Evolutionary conservation across 1,140 invertebrate species (phyloP).

Genomic region (Aporrectodea caliginosa): DNA sequence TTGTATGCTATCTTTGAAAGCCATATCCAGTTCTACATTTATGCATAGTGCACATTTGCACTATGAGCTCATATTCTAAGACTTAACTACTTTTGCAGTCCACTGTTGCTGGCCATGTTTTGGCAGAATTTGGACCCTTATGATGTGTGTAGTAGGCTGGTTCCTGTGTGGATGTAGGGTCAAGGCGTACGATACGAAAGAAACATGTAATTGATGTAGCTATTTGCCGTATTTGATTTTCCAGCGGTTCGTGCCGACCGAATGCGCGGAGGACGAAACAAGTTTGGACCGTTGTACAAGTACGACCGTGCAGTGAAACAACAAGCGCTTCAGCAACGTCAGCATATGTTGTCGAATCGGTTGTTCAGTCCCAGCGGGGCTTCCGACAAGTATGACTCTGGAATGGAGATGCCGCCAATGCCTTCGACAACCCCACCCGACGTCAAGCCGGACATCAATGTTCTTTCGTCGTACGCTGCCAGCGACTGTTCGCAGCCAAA

Average conservation of each 20-base stretch:
- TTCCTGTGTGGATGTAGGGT: background rate
- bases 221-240: conserved; percentile 25
- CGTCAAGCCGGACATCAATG: background rate
- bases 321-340: conserved; percentile 72
- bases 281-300: conserved; percentile 99
- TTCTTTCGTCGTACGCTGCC: background rate
- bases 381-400: background rate
- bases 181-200: background rate
- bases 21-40: too few relatives aligned
- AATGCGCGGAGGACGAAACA: conserved; percentile 97
- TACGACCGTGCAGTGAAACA: conserved; percentile 90
- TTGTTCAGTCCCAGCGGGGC: background rate
- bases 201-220: background rate
- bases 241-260: conserved; percentile 93
- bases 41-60: too few relatives aligned
- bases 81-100: background rate
- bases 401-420: background rate
- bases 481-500: background rate
- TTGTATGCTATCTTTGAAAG: too few relatives aligned
- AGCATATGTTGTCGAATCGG: conserved; percentile 20
- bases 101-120: too few relatives aligned
- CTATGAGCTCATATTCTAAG: too few relatives aligned
- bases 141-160: background rate
- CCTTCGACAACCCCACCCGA: background rate
- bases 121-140: too few relatives aligned